Base-by-base conservation (phyloP, 2,888 invertebrate genomes). In the Harpalus rufipes region DNA sequence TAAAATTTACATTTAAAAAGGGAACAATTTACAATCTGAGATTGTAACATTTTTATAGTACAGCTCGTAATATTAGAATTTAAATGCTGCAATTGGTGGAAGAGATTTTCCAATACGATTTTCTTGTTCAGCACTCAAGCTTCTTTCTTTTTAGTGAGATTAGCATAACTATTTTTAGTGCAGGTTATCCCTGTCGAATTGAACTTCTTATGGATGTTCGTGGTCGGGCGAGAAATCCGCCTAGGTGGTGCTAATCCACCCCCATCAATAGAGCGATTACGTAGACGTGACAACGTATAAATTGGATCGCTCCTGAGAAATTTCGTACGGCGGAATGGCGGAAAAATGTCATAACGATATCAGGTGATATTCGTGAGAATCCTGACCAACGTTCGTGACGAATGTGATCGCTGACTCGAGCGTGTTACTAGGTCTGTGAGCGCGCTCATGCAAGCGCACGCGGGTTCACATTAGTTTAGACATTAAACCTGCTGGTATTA, bases 201-300 rank as follows among this genome's bases (percentile, higher is more conserved):
- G 78, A 58, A 78, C 58, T 58, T 58, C 78, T 78, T 78, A 18
- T 41, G 25, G 44, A 58, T 56, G 25, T 58, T 32, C 76, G 76
- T 39, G 76, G 51, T 51, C 51, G 51, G 58, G 51, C 51, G 25
- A n/a, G 78, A 78, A 78, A 78, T 78, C 78, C 68, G 21, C n/a
- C 63, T 68, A 56, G 68, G 44, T 81, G 25, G 39, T 74, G 82
- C 74, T 82, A 82, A 82, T 82, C 82, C 82, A 18, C 72, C 83
- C 58, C 65, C 78, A 84, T 84, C 84, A 84, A 84, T 84, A 84
- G 84, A 76, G 65, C 84, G 84, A 84, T 84, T 84, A 84, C 84
- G 59, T 25, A 39, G 83, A 83, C 83, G 83, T 83, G 83, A 83
- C 83, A 83, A 83, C 83, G 83, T 83, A 83, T 83, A 83, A 83